phyloP scores from a whole-genome alignment of 2,797 vertebrate species.

The Phrynocephalus guinanensis region DNA sequence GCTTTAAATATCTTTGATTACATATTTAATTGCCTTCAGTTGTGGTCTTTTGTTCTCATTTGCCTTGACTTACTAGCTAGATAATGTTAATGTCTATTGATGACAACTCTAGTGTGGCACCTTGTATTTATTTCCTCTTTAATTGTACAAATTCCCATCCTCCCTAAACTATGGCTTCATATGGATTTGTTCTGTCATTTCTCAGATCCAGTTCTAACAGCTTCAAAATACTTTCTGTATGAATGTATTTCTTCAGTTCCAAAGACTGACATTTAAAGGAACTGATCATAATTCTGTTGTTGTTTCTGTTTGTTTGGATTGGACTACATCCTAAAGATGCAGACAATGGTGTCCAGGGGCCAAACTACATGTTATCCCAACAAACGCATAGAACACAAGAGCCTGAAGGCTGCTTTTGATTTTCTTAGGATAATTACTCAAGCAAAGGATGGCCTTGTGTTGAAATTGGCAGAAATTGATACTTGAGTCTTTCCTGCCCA shows the following conservation, averaged over 20 bases:
- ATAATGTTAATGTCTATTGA: constrained; percentile 41
- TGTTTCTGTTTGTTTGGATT: background rate
- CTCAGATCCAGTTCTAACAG: background rate
- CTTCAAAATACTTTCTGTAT: background rate
- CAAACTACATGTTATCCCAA: background rate
- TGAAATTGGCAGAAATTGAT: background rate
- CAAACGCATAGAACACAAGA: background rate
- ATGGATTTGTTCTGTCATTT: background rate
- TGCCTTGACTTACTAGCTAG: background rate
- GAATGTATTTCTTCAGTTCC: background rate
- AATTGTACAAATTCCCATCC: background rate
- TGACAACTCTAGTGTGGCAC: constrained; percentile 32
- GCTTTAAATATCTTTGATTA: background rate
- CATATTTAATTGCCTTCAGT: background rate
- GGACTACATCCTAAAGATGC: background rate
- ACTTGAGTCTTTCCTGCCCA: background rate
- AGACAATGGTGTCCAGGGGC: background rate
- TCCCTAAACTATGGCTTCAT: constrained; percentile 11
- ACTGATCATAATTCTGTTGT: background rate
- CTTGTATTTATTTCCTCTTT: constrained; percentile 28
- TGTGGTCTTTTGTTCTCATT: background rate
- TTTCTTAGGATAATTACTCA: background rate
- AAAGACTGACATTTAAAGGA: background rate
- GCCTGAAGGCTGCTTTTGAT: background rate
- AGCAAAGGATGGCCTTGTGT: background rate